Conservation (phyloP, 1,140 invertebrate species). For the Leptoteleia sp. region DNA sequence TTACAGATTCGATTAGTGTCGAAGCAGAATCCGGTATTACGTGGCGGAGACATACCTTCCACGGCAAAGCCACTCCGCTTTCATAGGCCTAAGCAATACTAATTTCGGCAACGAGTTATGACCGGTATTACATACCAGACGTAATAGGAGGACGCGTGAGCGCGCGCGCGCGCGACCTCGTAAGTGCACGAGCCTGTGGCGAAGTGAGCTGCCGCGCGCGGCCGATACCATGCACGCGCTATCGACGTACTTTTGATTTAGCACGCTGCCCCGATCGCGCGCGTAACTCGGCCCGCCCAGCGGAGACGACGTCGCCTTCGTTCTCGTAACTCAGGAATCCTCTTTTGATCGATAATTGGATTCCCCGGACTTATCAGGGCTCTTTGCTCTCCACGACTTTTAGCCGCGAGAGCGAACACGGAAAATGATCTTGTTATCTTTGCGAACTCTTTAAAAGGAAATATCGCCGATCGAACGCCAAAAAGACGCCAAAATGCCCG, state of each 20-base stretch:
- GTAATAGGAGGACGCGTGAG: conserved; percentile 40
- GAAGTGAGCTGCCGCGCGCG: no score
- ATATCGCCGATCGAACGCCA: conserved; percentile 55
- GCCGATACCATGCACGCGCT: conserved; percentile 45
- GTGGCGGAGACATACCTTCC: conserved; percentile 54
- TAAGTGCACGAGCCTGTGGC: no score
- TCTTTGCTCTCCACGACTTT: conserved; percentile 62
- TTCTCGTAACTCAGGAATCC: conserved; percentile 48
- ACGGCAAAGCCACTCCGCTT: conserved; percentile 36
- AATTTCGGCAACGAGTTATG: conserved; percentile 75
- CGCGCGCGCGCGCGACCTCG: no score
- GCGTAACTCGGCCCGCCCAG: conserved; percentile 2
- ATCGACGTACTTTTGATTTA: conserved; percentile 76
- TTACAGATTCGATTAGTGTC: conserved; percentile 77
- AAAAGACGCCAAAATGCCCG: no score
- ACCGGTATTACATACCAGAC: conserved; percentile 68
- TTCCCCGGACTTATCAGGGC: conserved; percentile 42
- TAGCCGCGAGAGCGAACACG: conserved; percentile 50
- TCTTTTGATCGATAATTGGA: conserved; percentile 66
- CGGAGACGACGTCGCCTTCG: conserved; percentile 16
- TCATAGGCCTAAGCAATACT: conserved; percentile 75
- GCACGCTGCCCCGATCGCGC: conserved; percentile 2
- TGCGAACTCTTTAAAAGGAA: conserved; percentile 57
- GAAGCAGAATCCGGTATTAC: conserved; percentile 62
- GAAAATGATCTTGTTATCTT: conserved; percentile 59